phyloP scores from a whole-genome alignment of 2,113 vertebrate species.

The Chitala chitala region DNA sequence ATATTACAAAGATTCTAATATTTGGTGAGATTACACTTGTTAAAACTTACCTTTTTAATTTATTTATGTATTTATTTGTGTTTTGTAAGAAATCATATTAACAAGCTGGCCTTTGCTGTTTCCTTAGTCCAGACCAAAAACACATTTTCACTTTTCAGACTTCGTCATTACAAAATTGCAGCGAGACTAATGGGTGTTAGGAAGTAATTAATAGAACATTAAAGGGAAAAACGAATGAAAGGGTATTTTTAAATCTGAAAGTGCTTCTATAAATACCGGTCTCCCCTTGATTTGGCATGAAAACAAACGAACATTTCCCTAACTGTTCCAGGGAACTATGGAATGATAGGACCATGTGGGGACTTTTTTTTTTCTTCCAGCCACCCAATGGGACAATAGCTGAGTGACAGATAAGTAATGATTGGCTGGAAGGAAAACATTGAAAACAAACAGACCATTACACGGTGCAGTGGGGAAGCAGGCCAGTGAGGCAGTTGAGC shows the following conservation, averaged over 20 bases:
- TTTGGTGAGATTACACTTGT: slow-evolving; percentile 10
- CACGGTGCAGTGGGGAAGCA: slow-evolving; percentile 37
- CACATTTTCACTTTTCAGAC: neutral
- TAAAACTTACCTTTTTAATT: slow-evolving; percentile 3
- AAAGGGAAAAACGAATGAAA: neutral
- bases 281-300: neutral
- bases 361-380: slow-evolving; percentile 21
- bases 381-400: slow-evolving; percentile 53
- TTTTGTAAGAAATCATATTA: neutral
- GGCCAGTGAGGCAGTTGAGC: slow-evolving; percentile 37
- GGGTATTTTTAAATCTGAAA: neutral
- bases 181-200: slow-evolving; percentile 2
- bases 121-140: neutral
- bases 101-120: neutral
- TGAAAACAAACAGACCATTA: slow-evolving; percentile 69
- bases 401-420: slow-evolving; percentile 64
- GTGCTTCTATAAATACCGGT: neutral
- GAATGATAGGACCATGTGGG: slow-evolving; percentile 32
- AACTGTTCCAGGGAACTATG: slow-evolving; percentile 31
- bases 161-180: slow-evolving; percentile 13
- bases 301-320: slow-evolving; percentile 29
- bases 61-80: no score
- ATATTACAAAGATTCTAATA: no score
- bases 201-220: slow-evolving; percentile 21
- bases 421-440: slow-evolving; percentile 63